Conservation (phyloP, 37 sponge, comb jelly and placozoan species). For the Chondrilla cf. caribensis region DNA sequence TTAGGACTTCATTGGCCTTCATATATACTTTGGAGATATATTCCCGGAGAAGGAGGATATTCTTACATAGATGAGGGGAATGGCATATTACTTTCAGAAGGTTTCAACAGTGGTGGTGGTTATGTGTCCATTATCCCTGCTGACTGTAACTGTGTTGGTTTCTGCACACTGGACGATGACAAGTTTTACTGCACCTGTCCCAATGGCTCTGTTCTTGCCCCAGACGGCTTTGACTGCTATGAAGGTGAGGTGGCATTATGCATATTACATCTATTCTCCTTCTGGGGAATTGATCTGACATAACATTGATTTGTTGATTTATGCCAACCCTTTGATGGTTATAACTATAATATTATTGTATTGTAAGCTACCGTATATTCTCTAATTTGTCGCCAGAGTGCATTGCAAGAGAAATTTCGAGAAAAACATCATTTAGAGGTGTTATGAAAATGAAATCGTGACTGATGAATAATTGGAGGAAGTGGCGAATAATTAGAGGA, state of each 20-base stretch:
- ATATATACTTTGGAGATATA: not conserved
- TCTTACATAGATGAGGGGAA: not conserved
- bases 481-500: no score
- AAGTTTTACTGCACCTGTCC: conserved; percentile 51
- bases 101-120: conserved; percentile 35
- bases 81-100: not conserved
- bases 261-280: no score
- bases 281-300: no score
- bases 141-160: conserved; percentile 46
- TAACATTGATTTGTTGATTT: no score
- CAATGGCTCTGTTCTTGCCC: not conserved
- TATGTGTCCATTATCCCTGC: conserved; percentile 45
- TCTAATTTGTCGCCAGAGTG: no score
- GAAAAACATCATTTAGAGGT: no score
- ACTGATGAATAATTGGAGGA: no score
- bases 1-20: not conserved
- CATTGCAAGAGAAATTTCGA: no score
- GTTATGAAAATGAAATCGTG: no score
- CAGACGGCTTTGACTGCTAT: conserved; percentile 39
- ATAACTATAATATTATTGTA: no score
- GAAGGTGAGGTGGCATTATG: conserved; percentile 33
- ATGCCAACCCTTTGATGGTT: no score
- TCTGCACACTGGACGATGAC: conserved; percentile 30
- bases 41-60: conserved; percentile 30
- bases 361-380: no score